Percentiles rank a stretch among this genome's conserved stretches.
phyloP scores from a whole-genome alignment of 1,140 invertebrate species.

The Chlorops oryzae region DNA sequence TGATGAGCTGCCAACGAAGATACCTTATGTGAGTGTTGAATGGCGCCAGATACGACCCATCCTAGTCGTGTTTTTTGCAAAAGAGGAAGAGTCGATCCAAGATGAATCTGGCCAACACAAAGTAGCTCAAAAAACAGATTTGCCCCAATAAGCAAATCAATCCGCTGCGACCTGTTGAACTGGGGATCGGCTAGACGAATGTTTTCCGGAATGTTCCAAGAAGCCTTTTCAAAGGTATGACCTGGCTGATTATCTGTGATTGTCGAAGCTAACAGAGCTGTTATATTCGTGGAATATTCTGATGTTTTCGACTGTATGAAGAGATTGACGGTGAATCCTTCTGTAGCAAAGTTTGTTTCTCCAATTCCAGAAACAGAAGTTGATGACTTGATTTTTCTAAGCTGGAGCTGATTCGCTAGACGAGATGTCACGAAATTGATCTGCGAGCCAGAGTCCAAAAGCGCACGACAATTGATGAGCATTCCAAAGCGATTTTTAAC shows the following conservation, averaged over 20 bases:
- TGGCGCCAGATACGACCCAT: too few relatives aligned
- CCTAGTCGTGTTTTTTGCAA: too few relatives aligned
- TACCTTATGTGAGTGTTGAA: too few relatives aligned
- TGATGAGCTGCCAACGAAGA: too few relatives aligned
- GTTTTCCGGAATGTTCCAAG: too few relatives aligned
- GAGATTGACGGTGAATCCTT: not conserved
- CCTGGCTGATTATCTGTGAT: not conserved
- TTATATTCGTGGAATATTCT: conserved; percentile 13
- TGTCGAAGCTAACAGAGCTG: not conserved
- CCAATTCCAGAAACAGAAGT: conserved; percentile 5
- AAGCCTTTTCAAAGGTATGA: not conserved
- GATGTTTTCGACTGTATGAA: not conserved
- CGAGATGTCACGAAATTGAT: conserved; percentile 8
- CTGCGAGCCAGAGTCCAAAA: conserved; percentile 11
- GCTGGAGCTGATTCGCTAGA: conserved; percentile 2
- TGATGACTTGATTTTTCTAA: not conserved
- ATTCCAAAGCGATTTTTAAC: conserved; percentile 1
- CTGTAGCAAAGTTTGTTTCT: not conserved
- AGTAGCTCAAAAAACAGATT: too few relatives aligned
- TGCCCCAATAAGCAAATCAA: too few relatives aligned
- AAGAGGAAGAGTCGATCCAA: too few relatives aligned
- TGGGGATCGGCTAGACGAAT: too few relatives aligned
- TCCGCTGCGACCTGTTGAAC: too few relatives aligned
- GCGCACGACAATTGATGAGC: conserved; percentile 4
- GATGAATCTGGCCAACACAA: too few relatives aligned